Evolutionary conservation across 2,888 invertebrate species (phyloP), one percentile per base, ranked within the genome.

Genomic region (Tenthredo notha): DNA sequence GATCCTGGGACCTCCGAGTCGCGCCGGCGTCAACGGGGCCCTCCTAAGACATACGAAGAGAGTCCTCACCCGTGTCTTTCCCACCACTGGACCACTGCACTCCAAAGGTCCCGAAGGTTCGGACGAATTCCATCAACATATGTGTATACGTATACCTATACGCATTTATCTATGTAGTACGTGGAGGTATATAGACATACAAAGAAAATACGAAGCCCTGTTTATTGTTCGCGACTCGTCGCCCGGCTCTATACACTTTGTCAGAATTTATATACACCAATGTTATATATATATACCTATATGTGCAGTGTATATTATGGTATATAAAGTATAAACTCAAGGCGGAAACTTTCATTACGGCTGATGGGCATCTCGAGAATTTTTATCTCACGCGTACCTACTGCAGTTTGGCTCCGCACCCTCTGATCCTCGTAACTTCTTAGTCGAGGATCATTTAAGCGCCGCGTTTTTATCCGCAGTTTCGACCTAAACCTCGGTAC

Each of bases 1-100:
- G 78, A 78, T 47, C 47, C 58, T 9, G 15, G 80, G 80, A 80
- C 80, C 80, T 61, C 80, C 80, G 77, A 77, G 77, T 47, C 77
- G 58, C 77, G 77, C 77, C 50, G 77, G 50, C 77, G 77, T 77
- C 77, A 40, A 74, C 74, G 25, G 43, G 25, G 43, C 67, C 67
- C 67, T 33, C 33, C 33, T 67, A 67, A 67, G 33, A 33, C 67
- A 29, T 10, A 29, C 67, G 74, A 43, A 61, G 40, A 61, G 80
- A 80, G 40, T 80, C 80, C 21, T 80, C 80, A 29, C 78, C 58
- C 54, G 33, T 78, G 29, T 58, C 47, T 50, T 78, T 58, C 78
- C 54, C 58, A 29, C 54, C 78, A n/a, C 75, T 25, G 25, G 15
- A 67, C 33, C 61, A 25, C 61, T 61, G 21, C 61, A 61, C 61